Evolutionary conservation across 1,140 invertebrate species (phyloP).

Genomic region (Drosophila pandora): DNA sequence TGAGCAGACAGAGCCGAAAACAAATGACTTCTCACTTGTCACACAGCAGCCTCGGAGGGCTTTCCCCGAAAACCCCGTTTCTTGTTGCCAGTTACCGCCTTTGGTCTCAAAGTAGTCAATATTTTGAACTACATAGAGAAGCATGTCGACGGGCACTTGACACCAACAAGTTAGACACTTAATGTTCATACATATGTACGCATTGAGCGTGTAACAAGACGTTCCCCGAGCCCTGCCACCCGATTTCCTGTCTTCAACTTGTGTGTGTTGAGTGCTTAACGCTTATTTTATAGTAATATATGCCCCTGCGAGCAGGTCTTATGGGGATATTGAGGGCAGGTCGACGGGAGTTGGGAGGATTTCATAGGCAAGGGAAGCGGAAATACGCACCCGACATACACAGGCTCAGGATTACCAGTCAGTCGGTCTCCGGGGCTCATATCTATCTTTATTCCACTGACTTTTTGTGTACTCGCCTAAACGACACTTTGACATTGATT

Average conservation of each 20-base stretch:
- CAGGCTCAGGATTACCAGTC: slow-evolving; percentile 23
- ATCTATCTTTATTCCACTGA: slow-evolving; percentile 45
- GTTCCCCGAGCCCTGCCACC: slow-evolving; percentile 2
- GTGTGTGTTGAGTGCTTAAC: slow-evolving; percentile 35
- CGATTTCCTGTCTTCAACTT: slow-evolving; percentile 5
- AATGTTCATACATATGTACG: slow-evolving; percentile 57
- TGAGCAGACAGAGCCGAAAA: slow-evolving; percentile 19
- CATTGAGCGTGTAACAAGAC: slow-evolving; percentile 29
- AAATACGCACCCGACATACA: slow-evolving; percentile 34
- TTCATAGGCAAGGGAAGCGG: slow-evolving; percentile 37
- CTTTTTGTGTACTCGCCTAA: slow-evolving; percentile 46
- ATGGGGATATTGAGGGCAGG: slow-evolving; percentile 27
- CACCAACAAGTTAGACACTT: slow-evolving; percentile 70
- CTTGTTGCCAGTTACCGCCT: slow-evolving; percentile 9
- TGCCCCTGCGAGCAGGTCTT: slow-evolving; percentile 46
- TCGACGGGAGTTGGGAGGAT: slow-evolving; percentile 5
- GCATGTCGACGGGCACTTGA: slow-evolving; percentile 73
- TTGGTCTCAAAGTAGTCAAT: slow-evolving; percentile 45
- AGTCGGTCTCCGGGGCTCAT: slow-evolving; percentile 24
- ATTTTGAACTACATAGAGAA: slow-evolving; percentile 42
- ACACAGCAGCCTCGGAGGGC: slow-evolving; percentile 1
- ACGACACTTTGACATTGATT: slow-evolving; percentile 68
- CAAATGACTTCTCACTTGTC: slow-evolving; percentile 49
- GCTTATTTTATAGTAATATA: slow-evolving; percentile 68
- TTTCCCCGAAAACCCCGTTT: slow-evolving; percentile 4